Evolutionary conservation across 2,113 vertebrate genomes (phyloP).

Genomic region (Neodontobutis hainanensis): DNA sequence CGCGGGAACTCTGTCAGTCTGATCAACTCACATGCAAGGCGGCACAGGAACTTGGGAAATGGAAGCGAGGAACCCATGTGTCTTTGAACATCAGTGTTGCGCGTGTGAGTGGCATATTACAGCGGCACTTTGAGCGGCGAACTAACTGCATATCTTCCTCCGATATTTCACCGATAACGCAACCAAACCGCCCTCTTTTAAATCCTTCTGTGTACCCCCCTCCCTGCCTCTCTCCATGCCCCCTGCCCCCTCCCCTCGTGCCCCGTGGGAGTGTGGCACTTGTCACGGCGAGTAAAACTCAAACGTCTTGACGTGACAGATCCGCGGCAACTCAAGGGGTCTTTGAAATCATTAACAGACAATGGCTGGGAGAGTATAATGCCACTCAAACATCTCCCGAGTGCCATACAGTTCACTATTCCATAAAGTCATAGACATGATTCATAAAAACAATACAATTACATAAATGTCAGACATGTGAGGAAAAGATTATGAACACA

Average conservation of each 20-base stretch:
- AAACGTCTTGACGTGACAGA: conserved; percentile 52
- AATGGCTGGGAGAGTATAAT: conserved; percentile 39
- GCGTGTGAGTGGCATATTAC: conserved; percentile 14
- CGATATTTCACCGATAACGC: background rate
- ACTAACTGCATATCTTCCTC: conserved; percentile 3
- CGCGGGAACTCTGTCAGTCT: conserved; percentile 81
- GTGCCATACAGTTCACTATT: background rate
- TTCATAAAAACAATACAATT: conserved; percentile 1
- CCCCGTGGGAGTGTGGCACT: conserved; percentile 39
- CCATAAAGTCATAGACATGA: conserved; percentile 2
- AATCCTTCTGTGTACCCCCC: background rate
- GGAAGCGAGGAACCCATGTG: conserved; percentile 21
- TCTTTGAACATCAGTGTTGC: conserved; percentile 9
- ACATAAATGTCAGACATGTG: background rate
- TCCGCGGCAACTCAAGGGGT: conserved; percentile 33
- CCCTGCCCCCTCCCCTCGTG: background rate
- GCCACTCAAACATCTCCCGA: conserved; percentile 26
- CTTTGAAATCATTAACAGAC: conserved; percentile 61
- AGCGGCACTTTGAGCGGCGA: conserved; percentile 5
- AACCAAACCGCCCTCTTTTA: conserved; percentile 10
- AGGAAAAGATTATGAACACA: background rate
- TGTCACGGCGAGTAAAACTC: conserved; percentile 57
- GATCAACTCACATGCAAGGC: conserved; percentile 76
- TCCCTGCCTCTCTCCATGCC: background rate
- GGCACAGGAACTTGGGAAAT: conserved; percentile 40